Conservation (phyloP, 2,888 invertebrate genomes). For the Nomada lathburiana region DNA sequence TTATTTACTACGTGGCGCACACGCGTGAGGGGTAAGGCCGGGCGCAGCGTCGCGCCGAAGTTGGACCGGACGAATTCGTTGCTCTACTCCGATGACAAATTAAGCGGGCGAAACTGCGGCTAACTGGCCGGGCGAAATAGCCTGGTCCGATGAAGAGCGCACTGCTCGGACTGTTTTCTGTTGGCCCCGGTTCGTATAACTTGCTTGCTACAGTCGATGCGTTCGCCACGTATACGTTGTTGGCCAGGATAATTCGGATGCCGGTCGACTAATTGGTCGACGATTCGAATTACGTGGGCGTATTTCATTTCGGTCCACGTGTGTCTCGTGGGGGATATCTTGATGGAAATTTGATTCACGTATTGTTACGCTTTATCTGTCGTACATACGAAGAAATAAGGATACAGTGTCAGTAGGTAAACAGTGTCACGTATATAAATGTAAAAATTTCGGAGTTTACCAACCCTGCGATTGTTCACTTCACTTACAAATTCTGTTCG, state of each 20-base stretch:
- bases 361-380: too few relatives aligned
- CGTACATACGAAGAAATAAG: too few relatives aligned
- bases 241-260: background rate
- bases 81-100: conserved; percentile 52
- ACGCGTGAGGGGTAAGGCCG: background rate
- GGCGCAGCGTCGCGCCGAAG: conserved; percentile 36
- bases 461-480: too few relatives aligned
- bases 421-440: too few relatives aligned
- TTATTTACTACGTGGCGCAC: too few relatives aligned
- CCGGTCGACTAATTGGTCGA: background rate
- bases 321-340: too few relatives aligned
- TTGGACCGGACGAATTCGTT: conserved; percentile 28
- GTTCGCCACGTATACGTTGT: background rate
- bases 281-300: background rate
- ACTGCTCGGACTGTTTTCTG: background rate
- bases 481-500: too few relatives aligned
- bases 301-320: too few relatives aligned
- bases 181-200: background rate
- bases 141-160: background rate
- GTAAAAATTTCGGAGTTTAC: too few relatives aligned
- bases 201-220: conserved; percentile 3
- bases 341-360: too few relatives aligned
- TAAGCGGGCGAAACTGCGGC: conserved; percentile 40
- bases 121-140: conserved; percentile 27
- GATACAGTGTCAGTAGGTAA: too few relatives aligned